Conservation (phyloP, 2,797 vertebrate genomes). For the Pteropus rufus region DNA sequence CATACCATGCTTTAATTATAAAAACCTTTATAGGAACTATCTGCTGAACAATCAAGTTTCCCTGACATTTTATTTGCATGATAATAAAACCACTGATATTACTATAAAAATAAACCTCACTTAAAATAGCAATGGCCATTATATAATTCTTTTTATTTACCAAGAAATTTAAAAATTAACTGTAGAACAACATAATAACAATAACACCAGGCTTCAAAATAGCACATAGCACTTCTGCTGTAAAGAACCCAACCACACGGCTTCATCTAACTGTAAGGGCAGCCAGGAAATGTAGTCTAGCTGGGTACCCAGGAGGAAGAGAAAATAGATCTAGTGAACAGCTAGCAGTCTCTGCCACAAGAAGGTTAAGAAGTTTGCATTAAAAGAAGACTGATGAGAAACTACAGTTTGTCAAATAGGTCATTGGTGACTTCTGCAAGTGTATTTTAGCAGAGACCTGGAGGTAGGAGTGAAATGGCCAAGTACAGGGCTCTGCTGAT, state of each 20-base stretch:
- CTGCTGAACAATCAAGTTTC: constrained; percentile 25
- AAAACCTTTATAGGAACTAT: neutral
- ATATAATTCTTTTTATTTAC: neutral
- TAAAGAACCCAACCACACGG: neutral
- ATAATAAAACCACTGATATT: neutral
- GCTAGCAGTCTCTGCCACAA: neutral
- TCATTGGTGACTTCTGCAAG: neutral
- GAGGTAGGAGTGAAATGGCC: neutral
- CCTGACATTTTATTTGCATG: constrained; percentile 14
- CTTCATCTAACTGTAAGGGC: neutral
- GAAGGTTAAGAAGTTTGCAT: neutral
- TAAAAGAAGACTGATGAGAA: neutral
- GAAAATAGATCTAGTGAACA: neutral
- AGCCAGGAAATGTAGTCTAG: neutral
- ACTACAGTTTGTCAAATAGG: neutral
- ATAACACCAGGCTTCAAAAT: neutral
- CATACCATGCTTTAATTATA: neutral
- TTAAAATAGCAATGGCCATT: constrained; percentile 32
- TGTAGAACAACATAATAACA: neutral
- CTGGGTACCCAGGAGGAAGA: neutral
- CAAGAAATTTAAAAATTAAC: constrained; percentile 26
- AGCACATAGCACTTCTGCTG: neutral
- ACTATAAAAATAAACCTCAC: neutral
- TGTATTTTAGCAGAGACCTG: neutral
- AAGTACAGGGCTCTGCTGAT: neutral